A percentile compares a stretch with the other conserved stretches of the same genome.
Evolutionary conservation across 2,888 invertebrate genomes (phyloP).

Genomic region (Mesorhabditis belari): DNA sequence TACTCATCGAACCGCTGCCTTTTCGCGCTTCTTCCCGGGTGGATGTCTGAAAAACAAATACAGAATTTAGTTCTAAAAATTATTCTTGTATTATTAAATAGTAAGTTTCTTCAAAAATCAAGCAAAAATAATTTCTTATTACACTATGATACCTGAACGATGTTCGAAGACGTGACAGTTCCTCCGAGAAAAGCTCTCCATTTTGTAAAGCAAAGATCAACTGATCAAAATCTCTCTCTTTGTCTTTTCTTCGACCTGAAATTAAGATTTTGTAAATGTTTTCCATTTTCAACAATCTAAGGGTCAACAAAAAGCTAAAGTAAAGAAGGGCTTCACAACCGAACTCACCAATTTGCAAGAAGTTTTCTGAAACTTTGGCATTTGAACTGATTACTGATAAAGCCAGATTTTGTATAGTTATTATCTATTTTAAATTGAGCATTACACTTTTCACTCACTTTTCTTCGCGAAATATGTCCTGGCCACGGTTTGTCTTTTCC

Average conservation of each 20-base stretch:
- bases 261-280: neutral
- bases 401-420: neutral
- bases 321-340: conserved; percentile 1
- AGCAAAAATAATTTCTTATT: no score
- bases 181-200: conserved; percentile 52
- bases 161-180: conserved; percentile 44
- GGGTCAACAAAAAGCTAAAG: no score
- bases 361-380: no score
- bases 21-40: neutral
- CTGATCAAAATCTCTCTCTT: conserved; percentile 48
- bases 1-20: neutral
- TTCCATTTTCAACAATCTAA: no score
- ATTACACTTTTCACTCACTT: conserved; percentile 18
- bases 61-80: neutral
- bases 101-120: no score
- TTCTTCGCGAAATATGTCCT: conserved; percentile 42
- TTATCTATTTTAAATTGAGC: conserved; percentile 20
- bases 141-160: conserved; percentile 31
- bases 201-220: conserved; percentile 47
- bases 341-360: no score
- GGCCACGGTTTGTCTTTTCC: conserved; percentile 45
- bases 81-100: neutral
- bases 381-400: no score
- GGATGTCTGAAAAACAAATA: neutral
- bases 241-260: conserved; percentile 13